Evolutionary conservation across 2,113 vertebrate genomes (phyloP).

Genomic region (Pseudonaja textilis): DNA sequence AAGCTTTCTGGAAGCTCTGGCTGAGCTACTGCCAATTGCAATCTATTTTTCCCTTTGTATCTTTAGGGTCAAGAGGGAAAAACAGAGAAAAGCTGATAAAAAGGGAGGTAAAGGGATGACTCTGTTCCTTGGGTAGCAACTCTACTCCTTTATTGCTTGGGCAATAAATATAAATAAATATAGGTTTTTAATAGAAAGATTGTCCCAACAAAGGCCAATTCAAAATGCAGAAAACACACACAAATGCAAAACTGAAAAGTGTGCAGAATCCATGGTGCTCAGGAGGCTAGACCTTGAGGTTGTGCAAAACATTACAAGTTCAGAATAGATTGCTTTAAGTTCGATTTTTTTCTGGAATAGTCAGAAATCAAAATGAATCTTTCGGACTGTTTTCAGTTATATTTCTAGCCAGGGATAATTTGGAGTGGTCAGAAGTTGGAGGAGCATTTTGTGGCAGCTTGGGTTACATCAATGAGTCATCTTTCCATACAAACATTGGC

Average conservation of each 20-base stretch:
- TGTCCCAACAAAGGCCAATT: neutral
- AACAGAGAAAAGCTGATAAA: neutral
- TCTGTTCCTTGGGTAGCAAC: neutral
- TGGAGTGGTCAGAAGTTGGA: constrained; percentile 2
- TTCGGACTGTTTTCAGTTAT: neutral
- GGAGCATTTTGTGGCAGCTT: constrained; percentile 4
- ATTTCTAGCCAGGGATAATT: neutral
- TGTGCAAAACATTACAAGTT: neutral
- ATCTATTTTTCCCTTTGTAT: neutral
- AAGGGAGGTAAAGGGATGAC: neutral
- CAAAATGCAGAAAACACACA: neutral
- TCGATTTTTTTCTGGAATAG: neutral
- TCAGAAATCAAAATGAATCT: neutral
- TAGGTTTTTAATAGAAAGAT: neutral
- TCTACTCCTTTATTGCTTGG: neutral
- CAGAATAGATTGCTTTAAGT: neutral
- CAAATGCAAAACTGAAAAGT: neutral
- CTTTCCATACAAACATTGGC: neutral
- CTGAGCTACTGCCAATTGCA: neutral
- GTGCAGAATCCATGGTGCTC: neutral
- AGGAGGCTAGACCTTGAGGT: neutral
- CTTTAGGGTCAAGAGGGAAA: neutral
- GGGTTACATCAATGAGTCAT: neutral
- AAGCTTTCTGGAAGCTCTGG: neutral
- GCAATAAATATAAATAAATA: too few relatives aligned